Base-by-base conservation (phyloP, 2,888 invertebrate species). In the Sceliomorpha sp. region DNA sequence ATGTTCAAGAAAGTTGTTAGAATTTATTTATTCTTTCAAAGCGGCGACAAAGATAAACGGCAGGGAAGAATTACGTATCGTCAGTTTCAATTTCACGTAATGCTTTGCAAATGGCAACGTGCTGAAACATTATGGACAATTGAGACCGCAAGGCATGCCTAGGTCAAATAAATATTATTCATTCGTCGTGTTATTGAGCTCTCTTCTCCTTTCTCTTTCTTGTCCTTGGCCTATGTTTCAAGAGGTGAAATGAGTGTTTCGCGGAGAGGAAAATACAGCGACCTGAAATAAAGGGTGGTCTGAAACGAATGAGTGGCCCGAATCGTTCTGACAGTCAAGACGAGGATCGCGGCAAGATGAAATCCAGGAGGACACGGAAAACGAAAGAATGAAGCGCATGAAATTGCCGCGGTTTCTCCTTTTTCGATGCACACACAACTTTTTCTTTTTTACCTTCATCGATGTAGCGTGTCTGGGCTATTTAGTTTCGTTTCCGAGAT, bases 221-320 rank as follows among this genome's bases (percentile, higher is more conserved):
- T 59, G 42, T 20, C 12, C 32, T 64, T 58, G 42, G 42, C 45
- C 62, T 29, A 51, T 40, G 58, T 58, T 62, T 62, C 45, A 36
- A 34, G 13, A 58, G 51, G 47, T 32, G 47, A 62, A 66, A 70
- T 58, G 66, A 62, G 66, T 58, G 60, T 70, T 70, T 50, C 60
- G 7, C 14, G 8, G 48, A 70, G 53, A 58, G 51, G 58, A 63
- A 70, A 68, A 71, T 56, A 74, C 68, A 68, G 66, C 66, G 68
- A 64, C 58, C 66, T 45, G 59, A 75, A 70, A 70, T 60, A 72
- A 75, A 73, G 67, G 70, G 74, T 62, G 66, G 67, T 53, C 70
- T 67, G 72, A 66, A 78, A 83, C 69, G 76, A 79, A 79, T 76
- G 75, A 78, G 68, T 71, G 70, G 71, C 67, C 73, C 59, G 71